These are phyloP conservation scores for Eudyptes chrysolophus DNA, from an alignment of 2,113 vertebrate species.

Conservation along the genomic window DNA sequence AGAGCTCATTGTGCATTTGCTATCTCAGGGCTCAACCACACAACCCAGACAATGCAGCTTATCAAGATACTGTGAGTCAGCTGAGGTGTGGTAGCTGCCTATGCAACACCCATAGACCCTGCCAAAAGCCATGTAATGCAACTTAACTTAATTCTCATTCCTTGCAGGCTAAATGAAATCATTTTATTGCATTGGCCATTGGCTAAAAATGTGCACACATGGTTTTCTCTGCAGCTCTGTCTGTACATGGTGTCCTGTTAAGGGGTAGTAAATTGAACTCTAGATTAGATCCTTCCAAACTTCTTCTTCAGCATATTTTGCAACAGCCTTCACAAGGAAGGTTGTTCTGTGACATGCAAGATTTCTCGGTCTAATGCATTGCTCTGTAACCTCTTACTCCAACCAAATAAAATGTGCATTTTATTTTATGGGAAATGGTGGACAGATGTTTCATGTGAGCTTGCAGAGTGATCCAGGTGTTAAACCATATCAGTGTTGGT, in stretches of 20 bases:
- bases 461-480: neutral
- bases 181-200: neutral
- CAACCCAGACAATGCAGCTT: accelerated
- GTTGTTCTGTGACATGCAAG: neutral
- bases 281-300: neutral
- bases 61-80: neutral
- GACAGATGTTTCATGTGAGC: neutral
- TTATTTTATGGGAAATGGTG: neutral
- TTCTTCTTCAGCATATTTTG: neutral
- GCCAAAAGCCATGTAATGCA: neutral
- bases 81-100: neutral
- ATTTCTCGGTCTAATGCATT: neutral
- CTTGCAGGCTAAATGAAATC: neutral
- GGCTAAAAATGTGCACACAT: neutral
- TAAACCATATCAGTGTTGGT: neutral
- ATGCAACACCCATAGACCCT: neutral
- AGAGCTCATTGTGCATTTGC: neutral
- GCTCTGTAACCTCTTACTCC: neutral
- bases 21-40: neutral
- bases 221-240: neutral
- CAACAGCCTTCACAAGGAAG: neutral
- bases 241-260: neutral
- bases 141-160: neutral
- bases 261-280: neutral
- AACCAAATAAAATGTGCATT: neutral